Evolutionary conservation across 1,140 invertebrate species (phyloP), one percentile per base, ranked within the genome.

Genomic region (Goniozus legneri): DNA sequence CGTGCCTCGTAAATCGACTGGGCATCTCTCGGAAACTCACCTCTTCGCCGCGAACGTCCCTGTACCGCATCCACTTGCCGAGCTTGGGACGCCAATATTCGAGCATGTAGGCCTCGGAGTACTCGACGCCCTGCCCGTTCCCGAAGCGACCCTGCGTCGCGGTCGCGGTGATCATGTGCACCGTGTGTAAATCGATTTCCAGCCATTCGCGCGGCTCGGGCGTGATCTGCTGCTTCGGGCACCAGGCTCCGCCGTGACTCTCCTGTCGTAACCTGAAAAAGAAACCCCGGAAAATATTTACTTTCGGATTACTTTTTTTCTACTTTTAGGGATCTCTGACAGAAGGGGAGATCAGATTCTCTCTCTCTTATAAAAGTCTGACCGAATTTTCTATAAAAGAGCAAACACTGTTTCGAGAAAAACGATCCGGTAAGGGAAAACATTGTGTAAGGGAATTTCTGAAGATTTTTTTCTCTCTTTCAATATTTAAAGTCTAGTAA

Each of bases 131-230:
- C 57, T 88, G 82, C 16, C 89, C 90, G 65, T 92, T 92, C 2
- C 89, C 90, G 65, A 91, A 92, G 22, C 90, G 80, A 14, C 90
- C 90, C 65, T 92, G 90, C 13, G 87, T 89, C 57, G 86, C 86
- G 1, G 89, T 84, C 2, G 81, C 83, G 2, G 87, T 89, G 60
- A 92, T 86, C 62, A 89, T 81, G 69, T 86, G 84, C 18, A 89
- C 80, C 13, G 74, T 76, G 50, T 82, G 79, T 50, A 93, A 75
- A 71, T 92, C 82, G 48, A 92, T 84, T 68, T 85, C 86, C 21
- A 93, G 71, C 84, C 87, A 92, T 73, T 93, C 90, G 47, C 79
- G 78, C 0, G 82, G 77, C 53, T 87, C 82, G 22, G 82, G 80
- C 32, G 83, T 87, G 52, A 90, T 85, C 61, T 84, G 81, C 36